phyloP scores from a whole-genome alignment of 1,140 invertebrate genomes.

The Calycopis cecrops region DNA sequence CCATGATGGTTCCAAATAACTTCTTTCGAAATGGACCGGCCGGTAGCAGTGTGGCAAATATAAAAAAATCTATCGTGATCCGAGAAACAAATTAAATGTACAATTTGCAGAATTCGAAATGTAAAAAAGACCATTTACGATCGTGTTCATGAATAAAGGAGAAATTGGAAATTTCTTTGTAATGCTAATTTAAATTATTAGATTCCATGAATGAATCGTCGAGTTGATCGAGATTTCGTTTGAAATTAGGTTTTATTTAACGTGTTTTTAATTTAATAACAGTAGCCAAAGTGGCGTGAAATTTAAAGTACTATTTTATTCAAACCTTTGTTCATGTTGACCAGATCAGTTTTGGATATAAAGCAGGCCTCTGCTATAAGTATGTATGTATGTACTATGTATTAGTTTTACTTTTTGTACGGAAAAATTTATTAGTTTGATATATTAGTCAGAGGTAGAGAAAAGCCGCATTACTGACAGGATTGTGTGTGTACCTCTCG shows the following conservation, averaged over 20 bases:
- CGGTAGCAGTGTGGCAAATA: background rate
- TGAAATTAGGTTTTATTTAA: background rate
- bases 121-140: background rate
- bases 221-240: background rate
- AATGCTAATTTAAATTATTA: slow-evolving; percentile 10
- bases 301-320: too few relatives aligned
- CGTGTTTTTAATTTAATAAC: slow-evolving; percentile 3
- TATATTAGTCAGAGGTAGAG: too few relatives aligned
- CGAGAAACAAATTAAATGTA: slow-evolving; percentile 10
- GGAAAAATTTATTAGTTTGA: too few relatives aligned
- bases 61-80: slow-evolving; percentile 1
- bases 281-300: background rate
- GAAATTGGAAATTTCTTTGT: slow-evolving; percentile 9
- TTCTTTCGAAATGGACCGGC: slow-evolving; percentile 4
- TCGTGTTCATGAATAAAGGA: slow-evolving; percentile 6
- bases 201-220: slow-evolving; percentile 5
- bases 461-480: too few relatives aligned
- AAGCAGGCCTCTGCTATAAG: too few relatives aligned
- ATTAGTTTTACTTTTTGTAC: too few relatives aligned
- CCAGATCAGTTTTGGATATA: too few relatives aligned
- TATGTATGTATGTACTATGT: too few relatives aligned
- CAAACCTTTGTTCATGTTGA: too few relatives aligned
- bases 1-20: slow-evolving; percentile 1
- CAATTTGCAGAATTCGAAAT: background rate
- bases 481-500: too few relatives aligned